These are phyloP conservation scores for Caenorhabditis elegans DNA, from an alignment of 1,140 invertebrate species.

Conservation along the genomic window DNA sequence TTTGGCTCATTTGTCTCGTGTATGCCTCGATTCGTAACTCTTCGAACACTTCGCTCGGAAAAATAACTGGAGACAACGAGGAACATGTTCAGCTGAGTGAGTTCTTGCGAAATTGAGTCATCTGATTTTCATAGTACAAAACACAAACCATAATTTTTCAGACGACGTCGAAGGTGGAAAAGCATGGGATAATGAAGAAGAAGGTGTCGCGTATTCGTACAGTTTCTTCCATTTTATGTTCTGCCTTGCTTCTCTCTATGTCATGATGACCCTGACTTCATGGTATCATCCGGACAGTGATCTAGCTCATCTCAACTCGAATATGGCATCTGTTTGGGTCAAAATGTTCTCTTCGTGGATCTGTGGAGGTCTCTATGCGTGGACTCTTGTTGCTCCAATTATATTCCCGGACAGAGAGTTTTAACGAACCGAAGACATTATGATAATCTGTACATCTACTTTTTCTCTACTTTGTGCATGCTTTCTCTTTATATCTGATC, in stretches of 20 bases:
- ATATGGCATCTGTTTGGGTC: conserved; percentile 93
- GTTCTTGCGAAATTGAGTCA: no score
- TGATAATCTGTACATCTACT: background rate
- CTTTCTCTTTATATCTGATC: background rate
- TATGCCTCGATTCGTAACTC: conserved; percentile 73
- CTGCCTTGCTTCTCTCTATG: conserved; percentile 89
- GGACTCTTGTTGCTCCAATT: conserved; percentile 89
- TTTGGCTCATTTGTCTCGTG: conserved; percentile 91
- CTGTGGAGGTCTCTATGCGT: conserved; percentile 84
- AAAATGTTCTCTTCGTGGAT: conserved; percentile 96
- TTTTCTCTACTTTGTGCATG: background rate
- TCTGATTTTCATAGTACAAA: background rate
- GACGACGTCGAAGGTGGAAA: conserved; percentile 31
- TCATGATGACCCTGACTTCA: conserved; percentile 99
- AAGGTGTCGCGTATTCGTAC: conserved; percentile 90
- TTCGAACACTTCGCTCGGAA: conserved; percentile 68
- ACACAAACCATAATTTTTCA: background rate
- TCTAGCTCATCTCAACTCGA: conserved; percentile 75
- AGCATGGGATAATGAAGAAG: conserved; percentile 34
- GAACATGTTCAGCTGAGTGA: background rate
- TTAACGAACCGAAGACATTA: background rate
- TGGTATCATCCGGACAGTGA: conserved; percentile 79
- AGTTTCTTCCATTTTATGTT: conserved; percentile 97
- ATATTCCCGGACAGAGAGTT: conserved; percentile 87
- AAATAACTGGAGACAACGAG: conserved; percentile 35